Conservation (phyloP, 2,797 vertebrate genomes). For the Avahi laniger region DNA sequence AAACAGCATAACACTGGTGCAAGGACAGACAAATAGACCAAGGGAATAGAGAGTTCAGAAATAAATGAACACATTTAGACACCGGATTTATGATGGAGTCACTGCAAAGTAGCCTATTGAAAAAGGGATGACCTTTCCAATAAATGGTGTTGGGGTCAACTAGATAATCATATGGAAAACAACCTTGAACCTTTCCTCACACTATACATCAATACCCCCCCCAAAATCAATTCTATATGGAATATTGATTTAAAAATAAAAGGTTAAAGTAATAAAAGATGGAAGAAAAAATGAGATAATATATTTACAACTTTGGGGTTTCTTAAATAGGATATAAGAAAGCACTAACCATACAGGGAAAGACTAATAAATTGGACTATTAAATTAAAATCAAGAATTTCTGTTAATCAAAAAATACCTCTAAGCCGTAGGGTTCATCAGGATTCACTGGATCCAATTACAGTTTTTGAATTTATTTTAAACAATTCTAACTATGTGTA, state of each 20-base stretch:
- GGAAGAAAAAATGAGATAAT: not conserved
- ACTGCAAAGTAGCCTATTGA: not conserved
- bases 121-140: not conserved
- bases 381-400: conserved; percentile 48
- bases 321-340: conserved; percentile 41
- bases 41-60: not conserved
- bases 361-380: not conserved
- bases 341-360: not conserved
- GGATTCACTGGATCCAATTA: not conserved
- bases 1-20: not conserved
- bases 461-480: not conserved
- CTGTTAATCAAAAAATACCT: not conserved
- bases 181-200: not conserved
- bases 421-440: not conserved
- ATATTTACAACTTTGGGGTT: not conserved
- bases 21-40: not conserved
- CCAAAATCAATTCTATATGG: not conserved
- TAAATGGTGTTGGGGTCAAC: not conserved
- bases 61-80: not conserved
- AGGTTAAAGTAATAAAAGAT: not conserved
- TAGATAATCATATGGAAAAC: not conserved
- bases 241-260: conserved; percentile 50
- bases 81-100: not conserved
- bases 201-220: not conserved
- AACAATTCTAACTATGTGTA: not conserved